Evolutionary conservation across 2,888 invertebrate species (phyloP).

Genomic region (Parnassius apollo): DNA sequence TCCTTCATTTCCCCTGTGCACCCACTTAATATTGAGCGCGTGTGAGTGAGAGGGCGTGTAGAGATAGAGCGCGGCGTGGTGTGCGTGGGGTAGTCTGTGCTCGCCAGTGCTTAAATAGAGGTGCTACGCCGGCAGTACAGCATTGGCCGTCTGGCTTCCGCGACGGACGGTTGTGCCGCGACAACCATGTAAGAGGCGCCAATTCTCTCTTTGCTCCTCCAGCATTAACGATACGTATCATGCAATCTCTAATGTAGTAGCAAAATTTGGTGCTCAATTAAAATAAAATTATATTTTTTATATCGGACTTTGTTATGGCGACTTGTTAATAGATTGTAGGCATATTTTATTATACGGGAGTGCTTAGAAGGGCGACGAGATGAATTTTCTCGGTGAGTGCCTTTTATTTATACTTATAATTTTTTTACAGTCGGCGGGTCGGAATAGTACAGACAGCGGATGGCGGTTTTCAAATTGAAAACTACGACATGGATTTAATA

Average conservation of each 20-base stretch:
- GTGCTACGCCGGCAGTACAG: slow-evolving; percentile 37
- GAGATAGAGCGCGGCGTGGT: slow-evolving; percentile 30
- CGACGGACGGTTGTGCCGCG: slow-evolving; percentile 52
- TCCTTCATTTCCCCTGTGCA: slow-evolving; percentile 66
- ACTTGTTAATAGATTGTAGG: slow-evolving; percentile 54
- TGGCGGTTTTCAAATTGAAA: slow-evolving; percentile 3
- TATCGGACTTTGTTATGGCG: slow-evolving; percentile 61
- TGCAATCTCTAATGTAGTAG: slow-evolving; percentile 61
- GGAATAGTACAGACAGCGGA: slow-evolving; percentile 7
- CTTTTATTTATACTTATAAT: slow-evolving; percentile 35
- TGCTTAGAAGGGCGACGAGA: slow-evolving; percentile 50
- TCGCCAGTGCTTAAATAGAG: slow-evolving; percentile 53
- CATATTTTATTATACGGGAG: slow-evolving; percentile 44
- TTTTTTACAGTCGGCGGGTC: slow-evolving; percentile 14
- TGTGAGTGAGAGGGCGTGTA: slow-evolving; percentile 38
- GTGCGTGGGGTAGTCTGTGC: slow-evolving; percentile 37
- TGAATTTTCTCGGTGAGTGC: slow-evolving; percentile 76
- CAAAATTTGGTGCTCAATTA: slow-evolving; percentile 74
- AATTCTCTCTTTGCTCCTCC: slow-evolving; percentile 50
- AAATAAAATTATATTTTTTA: slow-evolving; percentile 63
- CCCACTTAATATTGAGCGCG: slow-evolving; percentile 54
- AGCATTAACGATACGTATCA: slow-evolving; percentile 72
- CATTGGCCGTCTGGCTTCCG: slow-evolving; percentile 62
- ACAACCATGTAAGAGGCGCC: slow-evolving; percentile 62
- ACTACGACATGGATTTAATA: slow-evolving; percentile 2